phyloP scores from a whole-genome alignment of 2,797 vertebrate genomes.

The Microctenopoma steveboyesi region DNA sequence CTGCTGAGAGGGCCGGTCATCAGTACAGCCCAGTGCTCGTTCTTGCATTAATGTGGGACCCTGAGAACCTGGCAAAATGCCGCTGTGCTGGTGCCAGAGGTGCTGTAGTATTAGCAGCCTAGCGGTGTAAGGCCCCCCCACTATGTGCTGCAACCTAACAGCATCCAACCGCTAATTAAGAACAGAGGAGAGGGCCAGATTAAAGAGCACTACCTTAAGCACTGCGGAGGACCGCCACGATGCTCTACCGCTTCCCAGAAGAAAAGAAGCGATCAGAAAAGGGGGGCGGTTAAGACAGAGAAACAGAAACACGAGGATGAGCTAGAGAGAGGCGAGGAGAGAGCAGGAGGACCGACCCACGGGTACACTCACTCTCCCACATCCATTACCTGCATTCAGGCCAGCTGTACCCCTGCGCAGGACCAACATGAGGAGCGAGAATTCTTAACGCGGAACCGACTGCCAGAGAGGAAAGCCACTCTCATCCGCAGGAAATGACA shows the following conservation, averaged over 20 bases:
- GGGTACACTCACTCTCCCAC: slow-evolving; percentile 72
- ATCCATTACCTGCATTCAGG: slow-evolving; percentile 73
- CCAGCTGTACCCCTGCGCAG: slow-evolving; percentile 53
- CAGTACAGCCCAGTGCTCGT: slow-evolving; percentile 12
- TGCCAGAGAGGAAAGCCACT: slow-evolving; percentile 73
- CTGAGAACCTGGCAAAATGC: slow-evolving; percentile 54
- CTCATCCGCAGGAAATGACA: slow-evolving; percentile 82
- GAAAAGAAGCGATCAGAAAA: slow-evolving; percentile 54
- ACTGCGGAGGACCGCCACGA: slow-evolving; percentile 60
- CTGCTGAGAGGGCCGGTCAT: slow-evolving; percentile 39
- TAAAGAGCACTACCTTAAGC: slow-evolving; percentile 72
- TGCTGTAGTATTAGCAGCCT: slow-evolving; percentile 50
- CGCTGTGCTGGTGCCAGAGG: slow-evolving; percentile 48
- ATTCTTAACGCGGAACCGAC: slow-evolving; percentile 79
- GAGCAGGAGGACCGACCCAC: slow-evolving; percentile 63
- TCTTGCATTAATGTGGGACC: slow-evolving; percentile 33
- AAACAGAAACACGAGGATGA: slow-evolving; percentile 47
- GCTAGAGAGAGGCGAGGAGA: slow-evolving; percentile 53
- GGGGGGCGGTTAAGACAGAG: slow-evolving; percentile 53
- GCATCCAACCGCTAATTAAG: slow-evolving; percentile 73
- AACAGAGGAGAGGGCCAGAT: slow-evolving; percentile 70
- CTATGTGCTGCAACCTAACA: slow-evolving; percentile 48
- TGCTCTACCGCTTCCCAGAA: slow-evolving; percentile 62
- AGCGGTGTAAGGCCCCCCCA: slow-evolving; percentile 34
- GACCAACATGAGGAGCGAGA: slow-evolving; percentile 72